Conservation (phyloP, 2,888 invertebrate genomes). For the Sisyra terminalis region DNA sequence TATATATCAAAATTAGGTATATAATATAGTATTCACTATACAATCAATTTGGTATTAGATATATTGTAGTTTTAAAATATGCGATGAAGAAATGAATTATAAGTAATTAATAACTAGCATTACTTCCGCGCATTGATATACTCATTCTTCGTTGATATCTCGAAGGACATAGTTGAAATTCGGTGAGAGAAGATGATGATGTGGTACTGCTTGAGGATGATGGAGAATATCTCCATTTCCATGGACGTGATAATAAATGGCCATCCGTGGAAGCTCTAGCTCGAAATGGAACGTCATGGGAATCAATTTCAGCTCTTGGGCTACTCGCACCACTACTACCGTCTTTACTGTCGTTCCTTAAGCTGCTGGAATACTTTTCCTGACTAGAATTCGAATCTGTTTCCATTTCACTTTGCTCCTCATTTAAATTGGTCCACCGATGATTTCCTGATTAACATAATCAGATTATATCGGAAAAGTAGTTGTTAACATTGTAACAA, state of each 20-base stretch:
- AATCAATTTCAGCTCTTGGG: slow-evolving; percentile 18
- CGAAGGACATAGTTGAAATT: slow-evolving; percentile 15
- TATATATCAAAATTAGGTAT: too few species aligned
- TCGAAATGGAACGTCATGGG: slow-evolving; percentile 39
- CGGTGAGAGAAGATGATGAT: slow-evolving; percentile 23
- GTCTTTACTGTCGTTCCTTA: slow-evolving; percentile 20
- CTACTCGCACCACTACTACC: slow-evolving; percentile 17
- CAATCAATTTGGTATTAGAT: not conserved
- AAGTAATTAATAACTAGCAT: slow-evolving; percentile 29
- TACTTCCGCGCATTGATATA: slow-evolving; percentile 56
- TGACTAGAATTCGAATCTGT: too few species aligned
- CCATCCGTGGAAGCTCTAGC: slow-evolving; percentile 63
- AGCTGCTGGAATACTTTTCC: too few species aligned
- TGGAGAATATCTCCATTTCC: slow-evolving; percentile 38
- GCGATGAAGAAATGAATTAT: not conserved
- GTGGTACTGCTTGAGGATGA: slow-evolving; percentile 26
- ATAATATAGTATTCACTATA: too few species aligned
- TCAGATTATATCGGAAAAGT: too few species aligned
- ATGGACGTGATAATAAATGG: slow-evolving; percentile 38
- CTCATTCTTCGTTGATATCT: slow-evolving; percentile 54
- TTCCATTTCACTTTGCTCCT: too few species aligned
- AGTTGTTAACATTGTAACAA: too few species aligned
- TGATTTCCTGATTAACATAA: too few species aligned
- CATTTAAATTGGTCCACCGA: too few species aligned
- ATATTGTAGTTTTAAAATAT: not conserved